phyloP scores from a whole-genome alignment of 2,888 invertebrate species.

The Brenthis ino region DNA sequence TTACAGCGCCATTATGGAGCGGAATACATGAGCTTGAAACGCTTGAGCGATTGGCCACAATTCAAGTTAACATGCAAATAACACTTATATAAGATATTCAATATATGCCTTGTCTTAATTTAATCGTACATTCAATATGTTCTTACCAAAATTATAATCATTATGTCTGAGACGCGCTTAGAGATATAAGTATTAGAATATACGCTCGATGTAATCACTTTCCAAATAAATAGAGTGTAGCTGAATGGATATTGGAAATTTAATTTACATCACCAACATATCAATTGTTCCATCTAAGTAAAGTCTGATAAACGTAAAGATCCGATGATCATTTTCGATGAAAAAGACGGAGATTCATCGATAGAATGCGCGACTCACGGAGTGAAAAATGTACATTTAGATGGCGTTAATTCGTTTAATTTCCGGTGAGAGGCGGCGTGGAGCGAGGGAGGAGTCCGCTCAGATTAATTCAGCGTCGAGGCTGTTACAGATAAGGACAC shows the following conservation, averaged over 20 bases:
- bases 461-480: constrained; percentile 81
- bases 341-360: constrained; percentile 79
- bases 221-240: constrained; percentile 73
- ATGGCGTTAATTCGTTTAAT: constrained; percentile 84
- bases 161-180: constrained; percentile 60
- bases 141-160: constrained; percentile 48
- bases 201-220: constrained; percentile 73
- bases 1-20: constrained; percentile 67
- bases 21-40: constrained; percentile 57
- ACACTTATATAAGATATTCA: constrained; percentile 22
- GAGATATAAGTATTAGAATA: constrained; percentile 56
- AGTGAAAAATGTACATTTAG: constrained; percentile 83
- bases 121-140: too few species aligned
- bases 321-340: constrained; percentile 72
- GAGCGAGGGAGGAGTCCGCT: constrained; percentile 60
- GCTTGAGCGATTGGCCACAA: constrained; percentile 63
- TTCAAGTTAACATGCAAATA: constrained; percentile 25
- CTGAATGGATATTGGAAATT: constrained; percentile 76
- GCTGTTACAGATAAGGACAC: constrained; percentile 80
- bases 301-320: constrained; percentile 75
- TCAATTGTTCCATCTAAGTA: constrained; percentile 79
- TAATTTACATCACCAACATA: constrained; percentile 80
- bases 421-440: constrained; percentile 75
- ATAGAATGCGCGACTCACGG: constrained; percentile 76
- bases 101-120: neutral